phyloP scores from a whole-genome alignment of 1,140 invertebrate genomes.

The Stegodyphus mimosarum region DNA sequence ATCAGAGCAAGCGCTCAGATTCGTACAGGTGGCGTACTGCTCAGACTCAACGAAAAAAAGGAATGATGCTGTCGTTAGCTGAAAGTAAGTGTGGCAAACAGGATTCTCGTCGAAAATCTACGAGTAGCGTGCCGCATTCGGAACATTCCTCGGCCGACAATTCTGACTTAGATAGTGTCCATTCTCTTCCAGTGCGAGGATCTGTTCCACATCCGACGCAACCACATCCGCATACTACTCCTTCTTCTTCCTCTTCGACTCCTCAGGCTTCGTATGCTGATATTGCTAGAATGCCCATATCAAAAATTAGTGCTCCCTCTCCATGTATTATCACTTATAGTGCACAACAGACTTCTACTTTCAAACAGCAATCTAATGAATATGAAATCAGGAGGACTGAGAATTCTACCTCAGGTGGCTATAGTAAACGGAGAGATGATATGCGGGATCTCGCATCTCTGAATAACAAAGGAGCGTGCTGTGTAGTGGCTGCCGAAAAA shows the following conservation, averaged over 20 bases:
- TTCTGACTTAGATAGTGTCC: conserved; percentile 77
- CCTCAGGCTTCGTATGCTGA: conserved; percentile 81
- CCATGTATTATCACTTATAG: conserved; percentile 27
- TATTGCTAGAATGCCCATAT: conserved; percentile 74
- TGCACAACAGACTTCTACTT: background rate
- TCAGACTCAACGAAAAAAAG: conserved; percentile 33
- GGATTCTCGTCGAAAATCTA: conserved; percentile 70
- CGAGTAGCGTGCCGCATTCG: conserved; percentile 75
- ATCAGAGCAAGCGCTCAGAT: conserved; percentile 66
- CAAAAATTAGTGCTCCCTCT: conserved; percentile 26
- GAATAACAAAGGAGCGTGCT: background rate
- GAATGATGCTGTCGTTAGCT: conserved; percentile 35
- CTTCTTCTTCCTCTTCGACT: conserved; percentile 69
- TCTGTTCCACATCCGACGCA: conserved; percentile 68
- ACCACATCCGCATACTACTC: conserved; percentile 64
- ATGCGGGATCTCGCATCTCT: background rate
- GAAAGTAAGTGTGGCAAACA: conserved; percentile 50
- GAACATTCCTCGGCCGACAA: conserved; percentile 77
- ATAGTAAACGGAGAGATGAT: conserved; percentile 17
- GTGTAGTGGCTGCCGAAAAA: background rate
- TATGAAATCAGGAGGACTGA: background rate
- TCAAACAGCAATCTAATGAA: background rate
- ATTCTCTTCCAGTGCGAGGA: conserved; percentile 77
- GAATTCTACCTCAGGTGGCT: background rate
- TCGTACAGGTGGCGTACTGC: conserved; percentile 44